phyloP scores from a whole-genome alignment of 2,888 invertebrate genomes.

The Amiota minor region DNA sequence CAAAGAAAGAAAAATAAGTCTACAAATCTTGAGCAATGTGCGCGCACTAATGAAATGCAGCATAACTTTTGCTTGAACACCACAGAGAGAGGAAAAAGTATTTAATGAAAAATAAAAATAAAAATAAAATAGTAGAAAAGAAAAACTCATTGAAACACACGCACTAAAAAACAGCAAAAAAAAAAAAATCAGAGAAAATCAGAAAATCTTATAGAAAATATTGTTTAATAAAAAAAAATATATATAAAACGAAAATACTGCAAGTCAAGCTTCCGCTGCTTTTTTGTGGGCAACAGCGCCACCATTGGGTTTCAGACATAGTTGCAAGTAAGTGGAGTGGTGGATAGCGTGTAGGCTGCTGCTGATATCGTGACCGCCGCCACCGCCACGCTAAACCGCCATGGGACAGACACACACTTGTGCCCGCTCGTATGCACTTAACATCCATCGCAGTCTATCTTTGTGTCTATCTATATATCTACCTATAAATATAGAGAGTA shows the following conservation, averaged over 20 bases:
- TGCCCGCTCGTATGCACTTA: no score
- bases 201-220: background rate
- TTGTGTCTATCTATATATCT: no score
- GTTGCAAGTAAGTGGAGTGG: no score
- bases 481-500: no score
- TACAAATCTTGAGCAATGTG: background rate
- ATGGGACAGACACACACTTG: background rate
- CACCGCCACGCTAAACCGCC: background rate
- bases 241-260: conserved; percentile 11
- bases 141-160: background rate
- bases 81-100: no score
- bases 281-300: conserved; percentile 19
- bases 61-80: background rate
- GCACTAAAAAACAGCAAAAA: background rate
- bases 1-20: background rate
- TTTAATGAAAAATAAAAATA: background rate
- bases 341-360: no score
- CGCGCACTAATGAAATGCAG: conserved; percentile 12
- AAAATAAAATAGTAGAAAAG: background rate
- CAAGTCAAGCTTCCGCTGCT: conserved; percentile 26
- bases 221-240: background rate
- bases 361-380: no score
- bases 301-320: no score
- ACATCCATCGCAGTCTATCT: no score
- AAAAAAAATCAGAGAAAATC: background rate